Percentiles rank a stretch among this genome's conserved stretches.
These are phyloP conservation scores for Lepilemur ruficaudatus DNA, from an alignment of 2,797 vertebrate genomes.

Conservation along the genomic window DNA sequence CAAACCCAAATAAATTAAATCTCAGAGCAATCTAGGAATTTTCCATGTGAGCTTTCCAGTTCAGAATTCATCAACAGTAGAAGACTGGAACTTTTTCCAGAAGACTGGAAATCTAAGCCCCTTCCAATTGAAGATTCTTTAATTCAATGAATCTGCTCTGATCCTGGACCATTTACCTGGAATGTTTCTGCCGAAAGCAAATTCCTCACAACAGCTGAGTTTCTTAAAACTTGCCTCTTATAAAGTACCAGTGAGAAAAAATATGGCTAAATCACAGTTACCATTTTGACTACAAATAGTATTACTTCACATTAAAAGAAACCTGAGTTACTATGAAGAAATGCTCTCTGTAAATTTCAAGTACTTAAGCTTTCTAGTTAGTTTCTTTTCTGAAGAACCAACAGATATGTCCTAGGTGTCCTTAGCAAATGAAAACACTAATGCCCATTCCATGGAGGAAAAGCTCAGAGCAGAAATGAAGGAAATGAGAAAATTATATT, in stretches of 20 bases:
- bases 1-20: neutral
- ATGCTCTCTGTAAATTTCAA: slow-evolving; percentile 33
- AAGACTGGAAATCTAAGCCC: neutral
- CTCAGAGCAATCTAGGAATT: neutral
- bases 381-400: slow-evolving; percentile 45
- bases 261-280: neutral
- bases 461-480: neutral
- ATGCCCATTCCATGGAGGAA: neutral
- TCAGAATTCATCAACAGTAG: neutral
- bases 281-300: neutral
- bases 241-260: slow-evolving; percentile 24
- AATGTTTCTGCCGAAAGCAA: neutral
- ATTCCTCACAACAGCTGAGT: neutral
- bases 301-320: slow-evolving; percentile 45
- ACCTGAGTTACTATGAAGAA: slow-evolving; percentile 29
- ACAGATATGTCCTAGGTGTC: slow-evolving; percentile 2
- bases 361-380: slow-evolving; percentile 32
- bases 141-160: neutral
- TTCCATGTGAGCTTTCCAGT: neutral
- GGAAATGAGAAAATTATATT: neutral
- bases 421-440: slow-evolving; percentile 6
- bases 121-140: neutral
- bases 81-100: neutral
- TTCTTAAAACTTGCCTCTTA: slow-evolving; percentile 17
- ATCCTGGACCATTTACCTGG: neutral